Evolutionary conservation across 2,888 invertebrate genomes (phyloP).

Genomic region (Poecilobothrus nobilitatus): DNA sequence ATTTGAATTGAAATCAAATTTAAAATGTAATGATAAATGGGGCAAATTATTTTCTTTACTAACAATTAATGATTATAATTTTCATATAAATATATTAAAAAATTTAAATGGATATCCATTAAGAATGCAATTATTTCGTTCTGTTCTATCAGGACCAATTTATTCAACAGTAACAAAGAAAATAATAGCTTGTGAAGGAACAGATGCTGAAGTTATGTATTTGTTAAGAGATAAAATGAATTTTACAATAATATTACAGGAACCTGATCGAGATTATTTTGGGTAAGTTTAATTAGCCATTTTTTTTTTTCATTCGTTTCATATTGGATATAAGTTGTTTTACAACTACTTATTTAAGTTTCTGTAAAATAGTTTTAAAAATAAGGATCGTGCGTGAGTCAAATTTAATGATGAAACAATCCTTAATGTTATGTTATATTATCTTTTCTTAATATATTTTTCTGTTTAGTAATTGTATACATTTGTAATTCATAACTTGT

Average conservation of each 20-base stretch:
- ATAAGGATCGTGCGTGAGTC: too few relatives aligned
- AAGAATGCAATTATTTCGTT: slow-evolving; percentile 36
- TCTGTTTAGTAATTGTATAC: too few relatives aligned
- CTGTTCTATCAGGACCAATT: slow-evolving; percentile 32
- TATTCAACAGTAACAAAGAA: slow-evolving; percentile 23
- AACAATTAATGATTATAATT: background rate
- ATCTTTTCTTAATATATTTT: too few relatives aligned
- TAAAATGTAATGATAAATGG: background rate
- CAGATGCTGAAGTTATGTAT: slow-evolving; percentile 35
- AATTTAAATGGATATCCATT: slow-evolving; percentile 37
- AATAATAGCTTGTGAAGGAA: slow-evolving; percentile 28
- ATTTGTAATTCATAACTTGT: too few relatives aligned
- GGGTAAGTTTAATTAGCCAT: slow-evolving; percentile 30
- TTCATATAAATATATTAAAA: slow-evolving; percentile 24
- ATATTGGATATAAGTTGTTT: background rate
- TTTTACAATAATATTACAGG: slow-evolving; percentile 29
- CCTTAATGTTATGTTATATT: too few relatives aligned
- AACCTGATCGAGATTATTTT: slow-evolving; percentile 35
- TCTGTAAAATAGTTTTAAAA: too few relatives aligned
- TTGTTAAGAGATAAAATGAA: slow-evolving; percentile 33
- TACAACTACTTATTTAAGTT: background rate
- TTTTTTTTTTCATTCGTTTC: too few relatives aligned
- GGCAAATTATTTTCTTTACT: background rate
- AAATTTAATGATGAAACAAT: too few relatives aligned
- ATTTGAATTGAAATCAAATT: background rate